These are phyloP conservation scores for Burhinus oedicnemus DNA, from an alignment of 2,113 vertebrate genomes.

Conservation along the genomic window DNA sequence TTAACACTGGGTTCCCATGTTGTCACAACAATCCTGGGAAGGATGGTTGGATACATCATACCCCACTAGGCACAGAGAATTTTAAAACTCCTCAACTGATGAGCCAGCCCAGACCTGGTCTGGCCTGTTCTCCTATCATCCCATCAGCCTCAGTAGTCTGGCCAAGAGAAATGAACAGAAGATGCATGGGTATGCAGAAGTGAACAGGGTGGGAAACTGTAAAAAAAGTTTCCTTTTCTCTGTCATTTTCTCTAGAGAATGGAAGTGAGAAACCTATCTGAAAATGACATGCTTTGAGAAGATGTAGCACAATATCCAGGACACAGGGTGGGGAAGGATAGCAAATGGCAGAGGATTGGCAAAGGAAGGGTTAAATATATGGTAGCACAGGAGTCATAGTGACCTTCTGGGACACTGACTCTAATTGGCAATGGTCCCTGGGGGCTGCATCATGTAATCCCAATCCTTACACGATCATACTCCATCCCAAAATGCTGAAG, in stretches of 20 bases:
- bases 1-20: not conserved
- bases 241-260: not conserved
- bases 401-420: not conserved
- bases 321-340: not conserved
- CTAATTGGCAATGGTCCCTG: not conserved
- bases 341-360: not conserved
- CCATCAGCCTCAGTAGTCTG: not conserved
- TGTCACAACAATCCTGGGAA: not conserved
- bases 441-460: not conserved
- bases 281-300: not conserved
- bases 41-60: not conserved
- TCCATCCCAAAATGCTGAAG: not conserved
- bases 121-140: not conserved
- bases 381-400: not conserved
- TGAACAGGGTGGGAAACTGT: not conserved
- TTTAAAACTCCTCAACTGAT: not conserved
- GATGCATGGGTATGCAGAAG: not conserved
- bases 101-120: not conserved
- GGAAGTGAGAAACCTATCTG: rapidly evolving
- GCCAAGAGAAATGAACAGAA: not conserved
- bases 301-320: not conserved
- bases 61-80: not conserved
- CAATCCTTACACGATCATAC: not conserved
- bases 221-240: not conserved
- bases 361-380: not conserved